Percentiles rank a stretch among this genome's conserved stretches.
Evolutionary conservation across 2,888 invertebrate genomes (phyloP).

Genomic region (Xylota segnis): DNA sequence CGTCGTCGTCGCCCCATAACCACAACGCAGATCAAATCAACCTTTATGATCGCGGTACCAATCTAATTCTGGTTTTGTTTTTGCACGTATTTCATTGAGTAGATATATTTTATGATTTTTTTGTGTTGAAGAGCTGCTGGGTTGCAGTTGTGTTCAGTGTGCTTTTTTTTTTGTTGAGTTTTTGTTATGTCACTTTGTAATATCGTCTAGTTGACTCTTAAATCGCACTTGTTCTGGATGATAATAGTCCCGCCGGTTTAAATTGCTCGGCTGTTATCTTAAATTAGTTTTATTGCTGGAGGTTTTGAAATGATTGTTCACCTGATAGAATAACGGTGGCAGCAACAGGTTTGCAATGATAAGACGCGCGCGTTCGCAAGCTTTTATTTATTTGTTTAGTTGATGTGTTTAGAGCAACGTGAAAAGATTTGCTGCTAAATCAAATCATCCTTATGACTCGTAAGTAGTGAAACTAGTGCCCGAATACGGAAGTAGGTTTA

Average conservation of each 20-base stretch:
- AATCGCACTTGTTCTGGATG: slow-evolving; percentile 33
- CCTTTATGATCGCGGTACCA: slow-evolving; percentile 26
- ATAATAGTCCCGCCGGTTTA: slow-evolving; percentile 19
- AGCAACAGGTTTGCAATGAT: slow-evolving; percentile 34
- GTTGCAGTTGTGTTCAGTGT: slow-evolving; percentile 20
- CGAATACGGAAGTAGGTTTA: not conserved
- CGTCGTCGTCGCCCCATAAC: not conserved
- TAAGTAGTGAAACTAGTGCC: slow-evolving; percentile 29
- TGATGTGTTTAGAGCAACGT: not conserved
- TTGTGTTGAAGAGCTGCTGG: not conserved
- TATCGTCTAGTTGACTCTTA: slow-evolving; percentile 6
- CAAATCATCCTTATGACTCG: slow-evolving; percentile 32
- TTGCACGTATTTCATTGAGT: not conserved
- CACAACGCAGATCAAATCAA: slow-evolving; percentile 37
- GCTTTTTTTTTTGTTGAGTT: too few species aligned
- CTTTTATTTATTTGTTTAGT: slow-evolving; percentile 7
- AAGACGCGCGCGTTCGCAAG: slow-evolving; percentile 8
- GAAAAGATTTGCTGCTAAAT: not conserved
- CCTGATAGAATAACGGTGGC: slow-evolving; percentile 47
- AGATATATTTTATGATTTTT: not conserved
- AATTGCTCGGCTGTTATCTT: slow-evolving; percentile 51
- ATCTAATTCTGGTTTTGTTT: slow-evolving; percentile 22
- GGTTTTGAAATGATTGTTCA: slow-evolving; percentile 31
- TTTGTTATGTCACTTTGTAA: slow-evolving; percentile 13
- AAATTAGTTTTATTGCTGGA: slow-evolving; percentile 52